Evolutionary conservation across 2,888 invertebrate genomes (phyloP), one percentile per base, ranked within the genome.

Genomic region (Hybos culiciformis): DNA sequence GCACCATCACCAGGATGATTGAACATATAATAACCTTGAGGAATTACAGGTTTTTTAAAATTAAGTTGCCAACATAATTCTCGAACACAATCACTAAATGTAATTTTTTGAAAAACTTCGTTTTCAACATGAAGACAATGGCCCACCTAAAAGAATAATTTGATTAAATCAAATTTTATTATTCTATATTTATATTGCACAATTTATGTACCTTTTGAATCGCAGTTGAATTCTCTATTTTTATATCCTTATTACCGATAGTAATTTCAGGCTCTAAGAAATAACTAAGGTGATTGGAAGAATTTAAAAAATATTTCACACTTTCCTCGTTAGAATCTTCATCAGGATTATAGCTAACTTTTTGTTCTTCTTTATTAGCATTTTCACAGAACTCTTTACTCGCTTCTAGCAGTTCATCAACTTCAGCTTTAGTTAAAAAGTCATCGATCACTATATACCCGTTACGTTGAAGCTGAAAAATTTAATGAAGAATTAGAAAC

Each of bases 11-110:
- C 78, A 1, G 94, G 91, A 69, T 92, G 91, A 70, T 97, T 98
- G 65, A 88, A 97, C 48, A 98, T 96, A 58, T 90, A 88, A 97
- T 97, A 97, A 68, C 94, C 93, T 62, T 97, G 97, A 2, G 82
- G 82, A 1, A 97, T 75, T 0, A 82, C 80, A 0, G 97, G 97
- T 32, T 84, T 81, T 43, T 70, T 67, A 47, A 83, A 75, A 4
- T 78, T 80, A 11, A 96, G 63, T 51, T 78, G 77, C 53, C 74
- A 75, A 48, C 84, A 83, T 5, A 82, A 69, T 44, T 80, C 74
- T 62, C 85, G 83, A 9, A 97, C 78, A 51, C 85, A 78, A 48
- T 84, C 78, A 58, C 83, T 80, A 62, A 92, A 88, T 0, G 91
- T 87, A 50, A 85, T 72, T 54, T 78, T 79, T 54, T 79, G 76